Evolutionary conservation across 2,888 invertebrate species (phyloP).

Genomic region (Rhorus exstirpatorius): DNA sequence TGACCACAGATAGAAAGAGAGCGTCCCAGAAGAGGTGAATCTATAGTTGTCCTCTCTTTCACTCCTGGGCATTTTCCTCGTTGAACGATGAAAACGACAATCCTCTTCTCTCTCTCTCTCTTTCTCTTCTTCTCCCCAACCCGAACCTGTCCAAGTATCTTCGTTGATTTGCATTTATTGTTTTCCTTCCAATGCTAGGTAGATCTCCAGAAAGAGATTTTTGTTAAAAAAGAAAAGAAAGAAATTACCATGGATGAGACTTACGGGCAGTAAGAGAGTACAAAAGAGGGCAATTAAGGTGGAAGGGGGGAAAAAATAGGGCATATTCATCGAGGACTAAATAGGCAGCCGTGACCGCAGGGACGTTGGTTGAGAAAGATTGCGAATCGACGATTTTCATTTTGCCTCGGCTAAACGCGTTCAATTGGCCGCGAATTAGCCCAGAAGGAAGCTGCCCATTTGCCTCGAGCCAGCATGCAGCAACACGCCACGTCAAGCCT

Average conservation of each 20-base stretch:
- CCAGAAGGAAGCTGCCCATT: slow-evolving; percentile 76
- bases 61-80: slow-evolving; percentile 20
- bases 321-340: too few relatives aligned
- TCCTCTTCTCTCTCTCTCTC: not conserved
- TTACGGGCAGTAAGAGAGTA: too few relatives aligned
- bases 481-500: slow-evolving; percentile 71
- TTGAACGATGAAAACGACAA: slow-evolving; percentile 8
- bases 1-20: slow-evolving; percentile 52
- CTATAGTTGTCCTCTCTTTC: slow-evolving; percentile 11
- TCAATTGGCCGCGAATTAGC: slow-evolving; percentile 73
- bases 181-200: too few relatives aligned
- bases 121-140: too few relatives aligned
- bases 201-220: too few relatives aligned
- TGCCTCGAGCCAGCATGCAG: slow-evolving; percentile 72
- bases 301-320: too few relatives aligned
- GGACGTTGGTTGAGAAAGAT: slow-evolving; percentile 59
- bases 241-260: not conserved
- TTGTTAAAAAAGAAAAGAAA: not conserved
- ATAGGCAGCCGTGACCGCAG: slow-evolving; percentile 63
- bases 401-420: slow-evolving; percentile 68
- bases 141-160: too few relatives aligned
- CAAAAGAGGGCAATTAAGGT: too few relatives aligned
- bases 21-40: slow-evolving; percentile 17
- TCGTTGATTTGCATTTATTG: too few relatives aligned
- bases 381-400: slow-evolving; percentile 73